Percentiles rank a stretch among this genome's conserved stretches.
Conservation (phyloP, 2,888 invertebrate genomes). For the Limnephilus lunatus region DNA sequence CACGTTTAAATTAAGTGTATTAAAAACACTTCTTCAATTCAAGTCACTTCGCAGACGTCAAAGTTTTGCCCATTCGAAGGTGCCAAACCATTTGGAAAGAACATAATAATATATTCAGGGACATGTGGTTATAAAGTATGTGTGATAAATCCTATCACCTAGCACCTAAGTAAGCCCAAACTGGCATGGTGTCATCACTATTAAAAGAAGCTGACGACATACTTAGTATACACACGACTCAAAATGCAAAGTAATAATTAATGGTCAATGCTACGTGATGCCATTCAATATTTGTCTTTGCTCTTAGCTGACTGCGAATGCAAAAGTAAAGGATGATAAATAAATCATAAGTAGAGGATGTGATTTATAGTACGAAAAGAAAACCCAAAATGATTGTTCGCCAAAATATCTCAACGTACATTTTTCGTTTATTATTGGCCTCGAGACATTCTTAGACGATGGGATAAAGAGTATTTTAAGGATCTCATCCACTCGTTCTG, state of each 20-base stretch:
- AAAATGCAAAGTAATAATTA: slow-evolving; percentile 11
- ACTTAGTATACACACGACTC: not conserved
- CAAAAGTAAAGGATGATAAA: not conserved
- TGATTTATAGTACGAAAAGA: not conserved
- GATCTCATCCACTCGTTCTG: not conserved
- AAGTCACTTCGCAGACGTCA: no score
- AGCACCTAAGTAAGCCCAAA: not conserved
- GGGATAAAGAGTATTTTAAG: not conserved
- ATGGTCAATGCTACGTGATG: not conserved
- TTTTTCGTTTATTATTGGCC: not conserved
- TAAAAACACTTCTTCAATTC: not conserved
- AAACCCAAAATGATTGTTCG: not conserved
- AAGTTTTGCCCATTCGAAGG: not conserved
- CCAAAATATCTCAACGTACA: not conserved
- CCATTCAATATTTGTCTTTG: not conserved
- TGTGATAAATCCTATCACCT: not conserved
- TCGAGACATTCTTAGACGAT: not conserved
- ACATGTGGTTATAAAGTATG: not conserved
- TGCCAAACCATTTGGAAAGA: not conserved
- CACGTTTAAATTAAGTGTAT: no score
- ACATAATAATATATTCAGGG: not conserved
- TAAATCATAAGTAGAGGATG: not conserved
- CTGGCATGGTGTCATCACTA: slow-evolving; percentile 21
- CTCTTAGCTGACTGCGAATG: not conserved
- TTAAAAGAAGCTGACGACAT: slow-evolving; percentile 38